phyloP scores from a whole-genome alignment of 2,888 invertebrate genomes.

The Gastrophysa polygoni region DNA sequence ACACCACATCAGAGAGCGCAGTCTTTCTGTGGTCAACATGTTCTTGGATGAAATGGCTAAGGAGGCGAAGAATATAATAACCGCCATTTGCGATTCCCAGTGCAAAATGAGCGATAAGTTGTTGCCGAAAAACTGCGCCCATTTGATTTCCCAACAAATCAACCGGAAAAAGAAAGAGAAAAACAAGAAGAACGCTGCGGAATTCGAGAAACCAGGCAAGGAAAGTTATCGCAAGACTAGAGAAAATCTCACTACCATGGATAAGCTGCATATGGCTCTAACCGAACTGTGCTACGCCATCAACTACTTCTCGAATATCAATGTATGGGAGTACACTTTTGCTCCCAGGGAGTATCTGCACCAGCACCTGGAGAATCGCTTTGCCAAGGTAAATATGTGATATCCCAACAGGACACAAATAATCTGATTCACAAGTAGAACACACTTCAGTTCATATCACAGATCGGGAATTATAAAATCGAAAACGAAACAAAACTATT shows the following conservation, averaged over 20 bases:
- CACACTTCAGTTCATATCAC: no score
- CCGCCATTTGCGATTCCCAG: slow-evolving; percentile 98
- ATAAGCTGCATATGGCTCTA: slow-evolving; percentile 97
- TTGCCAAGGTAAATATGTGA: no score
- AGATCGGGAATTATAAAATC: no score
- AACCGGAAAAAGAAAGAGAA: slow-evolving; percentile 93
- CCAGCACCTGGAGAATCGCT: slow-evolving; percentile 93
- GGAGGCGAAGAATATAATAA: slow-evolving; percentile 97
- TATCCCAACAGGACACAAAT: no score
- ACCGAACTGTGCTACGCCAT: slow-evolving; percentile 97
- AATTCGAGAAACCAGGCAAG: slow-evolving; percentile 90
- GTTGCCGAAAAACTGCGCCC: slow-evolving; percentile 93
- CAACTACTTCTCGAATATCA: slow-evolving; percentile 94
- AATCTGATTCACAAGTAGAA: no score
- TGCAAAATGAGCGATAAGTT: slow-evolving; percentile 95
- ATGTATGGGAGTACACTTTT: slow-evolving; percentile 99
- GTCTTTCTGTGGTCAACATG: slow-evolving; percentile 94
- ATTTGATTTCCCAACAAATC: slow-evolving; percentile 84
- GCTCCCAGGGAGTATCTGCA: slow-evolving; percentile 97
- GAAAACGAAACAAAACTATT: no score
- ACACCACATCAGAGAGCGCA: slow-evolving; percentile 94
- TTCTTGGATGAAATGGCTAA: slow-evolving; percentile 99
- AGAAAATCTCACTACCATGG: slow-evolving; percentile 97
- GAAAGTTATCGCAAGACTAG: slow-evolving; percentile 96
- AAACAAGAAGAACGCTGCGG: slow-evolving; percentile 84